Conservation (phyloP, 2,113 vertebrate species). For the Petrocephalus zakoni region DNA sequence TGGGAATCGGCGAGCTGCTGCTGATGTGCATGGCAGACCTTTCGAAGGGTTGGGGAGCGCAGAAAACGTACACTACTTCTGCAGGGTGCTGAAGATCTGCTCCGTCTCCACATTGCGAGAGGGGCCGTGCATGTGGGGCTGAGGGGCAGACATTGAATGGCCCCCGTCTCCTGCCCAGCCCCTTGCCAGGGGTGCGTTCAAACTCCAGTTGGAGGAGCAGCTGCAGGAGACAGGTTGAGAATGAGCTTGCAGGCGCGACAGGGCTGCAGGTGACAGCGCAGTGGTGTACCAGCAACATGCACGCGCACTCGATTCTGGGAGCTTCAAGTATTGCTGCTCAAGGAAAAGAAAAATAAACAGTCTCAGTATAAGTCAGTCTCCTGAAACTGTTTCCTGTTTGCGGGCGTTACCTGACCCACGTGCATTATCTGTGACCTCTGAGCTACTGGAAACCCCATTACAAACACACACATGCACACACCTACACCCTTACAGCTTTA, state of each 20-base stretch:
- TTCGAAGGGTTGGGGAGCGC: neutral
- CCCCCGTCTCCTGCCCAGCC: conserved; percentile 24
- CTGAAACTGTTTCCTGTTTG: neutral
- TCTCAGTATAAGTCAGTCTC: neutral
- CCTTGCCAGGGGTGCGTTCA: conserved; percentile 50
- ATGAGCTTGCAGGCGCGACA: conserved; percentile 45
- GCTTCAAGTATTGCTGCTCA: neutral
- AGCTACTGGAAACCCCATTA: neutral
- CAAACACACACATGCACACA: conserved; percentile 3
- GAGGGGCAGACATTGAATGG: neutral
- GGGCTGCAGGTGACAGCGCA: conserved; percentile 64
- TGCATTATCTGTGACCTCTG: neutral
- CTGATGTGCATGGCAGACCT: neutral
- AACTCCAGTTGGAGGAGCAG: conserved; percentile 58
- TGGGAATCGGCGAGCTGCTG: neutral
- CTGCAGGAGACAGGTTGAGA: conserved; percentile 62
- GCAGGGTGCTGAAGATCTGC: conserved; percentile 16
- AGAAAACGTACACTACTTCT: neutral
- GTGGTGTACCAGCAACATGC: conserved; percentile 56
- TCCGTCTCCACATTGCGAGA: conserved; percentile 28
- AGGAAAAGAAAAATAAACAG: neutral
- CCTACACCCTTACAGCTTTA: neutral
- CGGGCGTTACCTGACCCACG: neutral
- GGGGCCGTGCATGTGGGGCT: no score
- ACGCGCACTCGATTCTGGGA: neutral